Percentiles rank a stretch among this genome's conserved stretches.
phyloP scores from a whole-genome alignment of 2,113 vertebrate genomes.

The Takifugu flavidus region DNA sequence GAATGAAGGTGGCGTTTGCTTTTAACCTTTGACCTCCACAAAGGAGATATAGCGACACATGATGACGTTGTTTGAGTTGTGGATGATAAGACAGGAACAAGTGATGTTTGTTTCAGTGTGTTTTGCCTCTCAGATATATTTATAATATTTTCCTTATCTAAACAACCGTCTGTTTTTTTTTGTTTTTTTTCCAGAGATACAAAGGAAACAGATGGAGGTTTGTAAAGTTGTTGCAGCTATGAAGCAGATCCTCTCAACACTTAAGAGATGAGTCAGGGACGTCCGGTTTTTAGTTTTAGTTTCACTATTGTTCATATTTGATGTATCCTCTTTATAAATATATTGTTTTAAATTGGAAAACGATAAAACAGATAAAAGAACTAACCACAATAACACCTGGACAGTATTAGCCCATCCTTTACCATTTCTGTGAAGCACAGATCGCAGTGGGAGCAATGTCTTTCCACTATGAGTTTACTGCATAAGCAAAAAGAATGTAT shows the following conservation, averaged over 20 bases:
- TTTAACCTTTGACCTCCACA: background rate
- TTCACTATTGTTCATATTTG: background rate
- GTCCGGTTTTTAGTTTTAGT: background rate
- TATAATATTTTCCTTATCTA: background rate
- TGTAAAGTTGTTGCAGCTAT: slow-evolving; percentile 30
- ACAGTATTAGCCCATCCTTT: too few species aligned
- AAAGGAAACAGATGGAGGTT: slow-evolving; percentile 34
- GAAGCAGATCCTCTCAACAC: slow-evolving; percentile 15
- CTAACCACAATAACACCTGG: too few species aligned
- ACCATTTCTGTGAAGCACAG: too few species aligned
- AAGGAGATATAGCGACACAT: background rate
- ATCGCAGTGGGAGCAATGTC: too few species aligned
- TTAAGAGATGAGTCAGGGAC: slow-evolving; percentile 23
- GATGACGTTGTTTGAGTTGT: too few species aligned
- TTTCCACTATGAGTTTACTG: too few species aligned
- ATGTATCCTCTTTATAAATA: background rate
- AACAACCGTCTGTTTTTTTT: background rate
- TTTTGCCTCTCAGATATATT: background rate
- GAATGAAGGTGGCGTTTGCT: slow-evolving; percentile 55
- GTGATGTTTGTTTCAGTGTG: background rate
- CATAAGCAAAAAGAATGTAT: too few species aligned
- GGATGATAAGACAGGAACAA: too few species aligned
- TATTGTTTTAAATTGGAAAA: too few species aligned
- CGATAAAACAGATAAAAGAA: too few species aligned
- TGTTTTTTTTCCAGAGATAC: slow-evolving; percentile 41